Evolutionary conservation across 2,113 vertebrate genomes (phyloP), one percentile per base, ranked within the genome.

Genomic region (Rhinolophus ferrumequinum): DNA sequence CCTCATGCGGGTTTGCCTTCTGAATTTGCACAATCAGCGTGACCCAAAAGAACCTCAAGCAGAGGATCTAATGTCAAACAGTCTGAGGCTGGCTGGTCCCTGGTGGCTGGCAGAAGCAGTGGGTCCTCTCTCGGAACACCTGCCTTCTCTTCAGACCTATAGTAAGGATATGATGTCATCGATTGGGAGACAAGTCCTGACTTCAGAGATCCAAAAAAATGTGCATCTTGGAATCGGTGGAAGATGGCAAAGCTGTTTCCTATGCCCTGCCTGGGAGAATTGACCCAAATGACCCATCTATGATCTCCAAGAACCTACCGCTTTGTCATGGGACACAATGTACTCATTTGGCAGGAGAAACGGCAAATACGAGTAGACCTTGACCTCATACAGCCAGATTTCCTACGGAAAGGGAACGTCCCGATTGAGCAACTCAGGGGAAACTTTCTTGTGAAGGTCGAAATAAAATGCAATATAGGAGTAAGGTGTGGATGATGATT

Each of bases 381-480:
- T 75, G 70, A 66, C 19, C n/a, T 95, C 41, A 81, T 8, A 15
- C 7, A 54, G 30, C 72, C 30, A 79, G 69, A 30, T 80, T 88
- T 95, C 73, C 84, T 60, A 33, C 69, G 64, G 64, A 77, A 58
- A 79, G 38, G n/a, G 95, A 83, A 62, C 44, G 21, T 54, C 38
- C 60, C 1, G 0, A 2, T 0, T 35, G 56, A 95, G n/a, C 22
- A 56, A 80, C 6, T 19, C 52, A 33, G 22, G 58, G 58, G 47
- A 64, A 75, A 75, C 52, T 83, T 47, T 52, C 77, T 22, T 41
- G 22, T 80, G 75, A 87, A 72, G 18, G 2, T 82, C 9, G 3
- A 93, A 92, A 92, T 95, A 93, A 95, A 92, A 92, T 54, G 52
- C 58, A 90, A 18, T 92, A 3, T 83, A 95, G 52, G n/a, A 79